Conservation (phyloP, 2,113 vertebrate genomes). For the Mustela nigripes region DNA sequence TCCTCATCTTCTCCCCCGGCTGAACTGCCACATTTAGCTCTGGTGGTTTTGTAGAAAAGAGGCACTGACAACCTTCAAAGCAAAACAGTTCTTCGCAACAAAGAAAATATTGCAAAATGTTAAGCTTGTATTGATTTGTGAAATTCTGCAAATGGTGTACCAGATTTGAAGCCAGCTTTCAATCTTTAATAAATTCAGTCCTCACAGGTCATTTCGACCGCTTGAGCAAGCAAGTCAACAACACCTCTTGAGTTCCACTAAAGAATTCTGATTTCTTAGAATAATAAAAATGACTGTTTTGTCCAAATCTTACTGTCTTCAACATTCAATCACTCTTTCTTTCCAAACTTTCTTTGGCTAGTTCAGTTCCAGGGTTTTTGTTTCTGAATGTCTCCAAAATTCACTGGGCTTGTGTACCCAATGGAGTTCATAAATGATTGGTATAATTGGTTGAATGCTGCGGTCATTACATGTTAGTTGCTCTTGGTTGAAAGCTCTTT, state of each 20-base stretch:
- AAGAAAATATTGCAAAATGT: not conserved
- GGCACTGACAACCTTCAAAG: not conserved
- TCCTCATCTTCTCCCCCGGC: not conserved
- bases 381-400: not conserved
- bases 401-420: not conserved
- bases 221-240: not conserved
- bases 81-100: not conserved
- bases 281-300: not conserved
- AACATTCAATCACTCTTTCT: not conserved
- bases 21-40: not conserved
- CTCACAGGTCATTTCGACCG: too few relatives aligned
- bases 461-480: fast-evolving
- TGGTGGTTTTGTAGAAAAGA: not conserved
- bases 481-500: not conserved
- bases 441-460: not conserved
- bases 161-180: not conserved
- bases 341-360: not conserved
- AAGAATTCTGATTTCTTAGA: not conserved
- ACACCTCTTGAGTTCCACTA: not conserved
- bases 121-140: not conserved
- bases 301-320: not conserved
- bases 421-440: not conserved
- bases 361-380: not conserved
- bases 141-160: not conserved
- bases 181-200: not conserved